Conservation (phyloP, 1,140 invertebrate genomes). For the Drosophila orena region DNA sequence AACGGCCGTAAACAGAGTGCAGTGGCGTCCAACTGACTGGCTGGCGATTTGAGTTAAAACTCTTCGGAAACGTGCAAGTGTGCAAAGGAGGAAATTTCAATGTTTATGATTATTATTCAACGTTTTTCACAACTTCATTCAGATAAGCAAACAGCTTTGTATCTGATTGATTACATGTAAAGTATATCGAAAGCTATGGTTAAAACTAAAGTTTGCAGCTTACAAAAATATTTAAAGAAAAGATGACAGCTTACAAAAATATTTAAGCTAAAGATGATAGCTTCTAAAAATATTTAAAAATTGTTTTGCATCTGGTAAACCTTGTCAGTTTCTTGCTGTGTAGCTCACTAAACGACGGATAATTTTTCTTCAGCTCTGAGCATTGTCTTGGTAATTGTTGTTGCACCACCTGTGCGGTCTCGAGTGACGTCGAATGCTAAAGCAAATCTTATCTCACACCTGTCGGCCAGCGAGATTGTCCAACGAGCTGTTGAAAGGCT, state of each 20-base stretch:
- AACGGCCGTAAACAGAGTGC: conserved; percentile 34
- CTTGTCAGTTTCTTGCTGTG: neutral
- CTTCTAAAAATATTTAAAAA: no score
- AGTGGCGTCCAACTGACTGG: conserved; percentile 44
- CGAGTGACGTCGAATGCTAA: conserved; percentile 32
- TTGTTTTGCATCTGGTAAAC: no score
- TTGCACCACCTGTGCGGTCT: conserved; percentile 66
- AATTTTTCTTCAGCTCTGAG: conserved; percentile 3
- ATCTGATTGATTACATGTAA: no score
- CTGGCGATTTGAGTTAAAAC: neutral
- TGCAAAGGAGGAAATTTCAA: neutral
- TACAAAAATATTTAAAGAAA: no score
- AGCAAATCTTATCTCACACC: conserved; percentile 47
- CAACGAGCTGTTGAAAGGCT: conserved; percentile 45
- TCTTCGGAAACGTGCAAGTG: neutral
- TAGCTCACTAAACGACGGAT: conserved; percentile 21
- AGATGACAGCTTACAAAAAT: no score
- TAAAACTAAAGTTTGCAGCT: neutral
- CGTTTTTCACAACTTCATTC: no score
- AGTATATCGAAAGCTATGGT: no score
- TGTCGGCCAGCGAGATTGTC: conserved; percentile 18
- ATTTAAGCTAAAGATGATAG: no score
- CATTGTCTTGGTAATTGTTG: conserved; percentile 10
- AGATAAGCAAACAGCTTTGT: no score
- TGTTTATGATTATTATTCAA: no score